Evolutionary conservation across 2,797 vertebrate genomes (phyloP).

Genomic region (Mormyrus proboscirostris): DNA sequence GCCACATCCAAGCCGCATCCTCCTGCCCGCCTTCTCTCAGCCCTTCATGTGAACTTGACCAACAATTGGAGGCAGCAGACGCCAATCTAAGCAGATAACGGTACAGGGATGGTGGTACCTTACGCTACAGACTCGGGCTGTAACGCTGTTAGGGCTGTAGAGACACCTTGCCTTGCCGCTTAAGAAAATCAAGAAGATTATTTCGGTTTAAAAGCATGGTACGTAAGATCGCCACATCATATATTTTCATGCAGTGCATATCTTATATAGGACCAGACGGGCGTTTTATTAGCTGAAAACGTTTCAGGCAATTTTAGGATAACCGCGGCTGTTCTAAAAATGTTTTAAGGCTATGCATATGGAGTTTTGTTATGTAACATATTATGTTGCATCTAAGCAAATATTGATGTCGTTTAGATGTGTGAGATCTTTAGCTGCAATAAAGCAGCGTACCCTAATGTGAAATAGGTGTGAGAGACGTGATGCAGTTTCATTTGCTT

Average conservation of each 20-base stretch:
- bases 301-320: not conserved
- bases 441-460: not conserved
- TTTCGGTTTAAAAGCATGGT: constrained; percentile 35
- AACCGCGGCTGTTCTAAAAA: not conserved
- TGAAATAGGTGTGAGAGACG: not conserved
- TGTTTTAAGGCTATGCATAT: not conserved
- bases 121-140: constrained; percentile 51
- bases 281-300: not conserved
- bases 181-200: constrained; percentile 34
- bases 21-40: constrained; percentile 28
- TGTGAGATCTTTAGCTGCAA: not conserved
- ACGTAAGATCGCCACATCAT: constrained; percentile 29
- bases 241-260: not conserved
- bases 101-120: constrained; percentile 42
- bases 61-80: constrained; percentile 48
- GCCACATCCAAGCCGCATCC: not conserved
- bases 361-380: not conserved
- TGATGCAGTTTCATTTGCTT: not conserved
- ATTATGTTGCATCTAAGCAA: not conserved
- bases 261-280: not conserved
- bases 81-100: constrained; percentile 39
- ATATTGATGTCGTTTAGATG: not conserved
- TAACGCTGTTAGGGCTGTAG: constrained; percentile 40
- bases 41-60: constrained; percentile 30
- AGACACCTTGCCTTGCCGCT: constrained; percentile 34